A percentile compares a stretch with the other conserved stretches of the same genome.
phyloP scores from a whole-genome alignment of 2,797 vertebrate genomes.

The Delichon dasypus region DNA sequence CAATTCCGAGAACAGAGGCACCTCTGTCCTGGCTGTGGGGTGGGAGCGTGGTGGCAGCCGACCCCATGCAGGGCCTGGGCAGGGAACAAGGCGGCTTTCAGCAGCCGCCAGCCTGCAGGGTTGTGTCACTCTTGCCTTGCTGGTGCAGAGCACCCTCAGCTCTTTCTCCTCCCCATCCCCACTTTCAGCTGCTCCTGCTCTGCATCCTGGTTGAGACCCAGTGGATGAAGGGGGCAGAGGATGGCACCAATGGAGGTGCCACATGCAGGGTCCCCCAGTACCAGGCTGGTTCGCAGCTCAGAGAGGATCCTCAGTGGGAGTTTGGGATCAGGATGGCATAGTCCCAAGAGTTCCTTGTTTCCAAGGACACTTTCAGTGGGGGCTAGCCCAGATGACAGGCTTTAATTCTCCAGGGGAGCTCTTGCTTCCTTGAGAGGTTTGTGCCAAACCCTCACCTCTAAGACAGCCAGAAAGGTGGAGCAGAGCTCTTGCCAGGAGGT shows the following conservation, averaged over 20 bases:
- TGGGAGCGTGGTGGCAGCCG: background rate
- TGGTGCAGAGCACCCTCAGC: background rate
- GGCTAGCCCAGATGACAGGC: accelerated
- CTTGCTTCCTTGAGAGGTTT: background rate
- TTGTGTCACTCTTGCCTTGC: background rate
- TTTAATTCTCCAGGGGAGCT: background rate
- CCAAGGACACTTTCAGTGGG: accelerated
- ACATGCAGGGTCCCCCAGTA: background rate
- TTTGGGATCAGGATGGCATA: background rate
- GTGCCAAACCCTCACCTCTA: accelerated
- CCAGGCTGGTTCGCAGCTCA: background rate
- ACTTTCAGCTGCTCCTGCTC: background rate
- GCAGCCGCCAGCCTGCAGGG: background rate
- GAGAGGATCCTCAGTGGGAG: background rate
- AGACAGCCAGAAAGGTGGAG: background rate
- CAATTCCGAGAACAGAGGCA: background rate
- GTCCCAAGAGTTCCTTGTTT: background rate
- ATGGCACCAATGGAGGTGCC: accelerated
- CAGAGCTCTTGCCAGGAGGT: background rate
- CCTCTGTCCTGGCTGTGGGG: background rate
- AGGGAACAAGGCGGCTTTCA: conserved; percentile 45
- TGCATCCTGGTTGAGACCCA: accelerated
- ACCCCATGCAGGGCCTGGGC: background rate
- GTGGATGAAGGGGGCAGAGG: no score
- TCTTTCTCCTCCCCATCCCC: background rate